A percentile compares a stretch with the other conserved stretches of the same genome.
These are phyloP conservation scores for Cololabis saira DNA, from an alignment of 2,113 vertebrate species.

Conservation along the genomic window DNA sequence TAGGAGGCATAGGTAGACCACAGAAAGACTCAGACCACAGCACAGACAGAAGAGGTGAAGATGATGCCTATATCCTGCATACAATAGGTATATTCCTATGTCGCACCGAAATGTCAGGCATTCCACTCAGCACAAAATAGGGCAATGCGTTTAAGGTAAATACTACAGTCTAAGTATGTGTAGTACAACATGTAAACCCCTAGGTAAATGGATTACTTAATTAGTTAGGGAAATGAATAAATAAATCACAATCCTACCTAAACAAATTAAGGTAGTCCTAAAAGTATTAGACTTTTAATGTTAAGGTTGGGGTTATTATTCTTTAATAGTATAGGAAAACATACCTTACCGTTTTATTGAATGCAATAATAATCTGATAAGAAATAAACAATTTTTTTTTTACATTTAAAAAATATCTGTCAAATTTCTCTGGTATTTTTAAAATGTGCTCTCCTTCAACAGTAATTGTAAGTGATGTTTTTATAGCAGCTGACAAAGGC, in stretches of 20 bases:
- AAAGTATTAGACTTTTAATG: too few relatives aligned
- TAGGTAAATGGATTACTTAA: too few relatives aligned
- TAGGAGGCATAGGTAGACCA: conserved; percentile 91
- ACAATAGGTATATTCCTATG: conserved; percentile 39
- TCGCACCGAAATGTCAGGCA: conserved; percentile 30
- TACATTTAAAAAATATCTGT: too few relatives aligned
- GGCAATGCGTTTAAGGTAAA: background rate
- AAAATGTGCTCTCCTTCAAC: background rate
- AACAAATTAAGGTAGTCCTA: too few relatives aligned
- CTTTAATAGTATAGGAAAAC: too few relatives aligned
- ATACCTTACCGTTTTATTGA: too few relatives aligned
- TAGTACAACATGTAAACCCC: background rate
- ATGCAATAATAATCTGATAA: too few relatives aligned
- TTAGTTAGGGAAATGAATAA: too few relatives aligned
- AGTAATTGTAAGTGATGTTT: background rate
- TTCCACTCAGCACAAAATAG: conserved; percentile 17
- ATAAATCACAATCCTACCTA: too few relatives aligned
- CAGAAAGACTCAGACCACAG: conserved; percentile 69
- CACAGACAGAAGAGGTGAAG: conserved; percentile 16
- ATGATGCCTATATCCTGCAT: conserved; percentile 27
- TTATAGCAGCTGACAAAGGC: background rate
- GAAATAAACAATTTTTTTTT: too few relatives aligned
- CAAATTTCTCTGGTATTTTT: too few relatives aligned
- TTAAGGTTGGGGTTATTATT: too few relatives aligned
- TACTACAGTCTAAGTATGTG: background rate